Conservation (phyloP, 2,888 invertebrate species). For the Carpatolechia fugitivella region DNA sequence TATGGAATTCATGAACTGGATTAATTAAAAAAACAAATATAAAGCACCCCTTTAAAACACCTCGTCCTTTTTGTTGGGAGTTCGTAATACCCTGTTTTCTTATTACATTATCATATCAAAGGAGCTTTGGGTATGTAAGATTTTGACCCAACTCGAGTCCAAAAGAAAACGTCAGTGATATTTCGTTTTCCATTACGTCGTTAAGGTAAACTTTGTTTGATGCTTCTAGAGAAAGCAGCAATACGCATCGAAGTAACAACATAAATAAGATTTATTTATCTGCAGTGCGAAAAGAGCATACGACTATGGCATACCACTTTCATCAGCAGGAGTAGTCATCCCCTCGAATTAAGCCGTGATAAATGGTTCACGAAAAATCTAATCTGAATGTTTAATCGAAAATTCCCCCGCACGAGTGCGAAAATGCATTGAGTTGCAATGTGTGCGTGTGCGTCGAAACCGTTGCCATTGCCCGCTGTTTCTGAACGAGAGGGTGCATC, state of each 20-base stretch:
- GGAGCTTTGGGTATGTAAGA: conserved; percentile 56
- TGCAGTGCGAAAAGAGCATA: not conserved
- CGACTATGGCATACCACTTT: conserved; percentile 43
- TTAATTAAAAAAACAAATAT: no score
- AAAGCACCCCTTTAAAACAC: not conserved
- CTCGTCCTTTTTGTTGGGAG: not conserved
- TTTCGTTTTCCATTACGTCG: not conserved
- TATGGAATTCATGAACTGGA: no score
- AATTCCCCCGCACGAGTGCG: conserved; percentile 60
- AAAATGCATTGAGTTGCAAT: conserved; percentile 17
- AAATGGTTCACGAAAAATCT: conserved; percentile 77
- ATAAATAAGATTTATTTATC: not conserved
- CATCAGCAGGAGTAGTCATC: conserved; percentile 54
- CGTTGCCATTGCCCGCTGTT: not conserved
- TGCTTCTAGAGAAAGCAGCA: not conserved
- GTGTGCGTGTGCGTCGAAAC: conserved; percentile 7
- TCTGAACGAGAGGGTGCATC: not conserved
- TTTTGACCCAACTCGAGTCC: conserved; percentile 20
- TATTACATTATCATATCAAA: conserved; percentile 75
- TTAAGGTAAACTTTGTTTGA: not conserved
- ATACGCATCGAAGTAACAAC: not conserved
- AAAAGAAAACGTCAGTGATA: not conserved
- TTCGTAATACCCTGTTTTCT: conserved; percentile 25
- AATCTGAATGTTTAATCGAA: conserved; percentile 79
- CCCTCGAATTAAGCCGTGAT: conserved; percentile 74